Percentiles rank a stretch among this genome's conserved stretches.
phyloP scores from a whole-genome alignment of 2,797 vertebrate genomes.

The Phyllotis vaccarum region DNA sequence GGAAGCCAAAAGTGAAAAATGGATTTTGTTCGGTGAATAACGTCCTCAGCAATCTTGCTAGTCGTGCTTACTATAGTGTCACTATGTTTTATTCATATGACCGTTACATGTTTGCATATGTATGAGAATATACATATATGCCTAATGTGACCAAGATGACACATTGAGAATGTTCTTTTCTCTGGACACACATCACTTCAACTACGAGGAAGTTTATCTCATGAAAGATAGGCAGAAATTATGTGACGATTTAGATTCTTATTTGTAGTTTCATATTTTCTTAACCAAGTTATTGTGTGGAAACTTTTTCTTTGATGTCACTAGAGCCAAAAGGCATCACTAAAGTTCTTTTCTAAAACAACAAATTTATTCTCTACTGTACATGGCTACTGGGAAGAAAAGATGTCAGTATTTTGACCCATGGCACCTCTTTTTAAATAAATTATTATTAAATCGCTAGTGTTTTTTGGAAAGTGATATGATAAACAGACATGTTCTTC shows the following conservation, averaged over 20 bases:
- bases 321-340: neutral
- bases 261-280: neutral
- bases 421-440: neutral
- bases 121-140: neutral
- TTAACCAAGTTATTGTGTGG: neutral
- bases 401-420: neutral
- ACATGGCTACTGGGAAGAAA: neutral
- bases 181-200: accelerated
- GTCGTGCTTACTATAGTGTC: neutral
- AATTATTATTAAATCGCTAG: neutral
- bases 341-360: neutral
- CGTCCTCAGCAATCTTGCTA: neutral
- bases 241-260: neutral
- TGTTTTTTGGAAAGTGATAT: neutral
- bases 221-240: neutral
- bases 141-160: neutral
- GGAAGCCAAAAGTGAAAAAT: neutral
- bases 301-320: neutral
- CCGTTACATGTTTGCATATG: neutral
- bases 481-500: neutral
- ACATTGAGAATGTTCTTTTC: neutral
- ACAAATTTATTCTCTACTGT: neutral
- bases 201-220: neutral
- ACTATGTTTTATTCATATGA: neutral
- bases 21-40: neutral